phyloP scores from a whole-genome alignment of 2,888 invertebrate species.

The Erannis defoliaria region DNA sequence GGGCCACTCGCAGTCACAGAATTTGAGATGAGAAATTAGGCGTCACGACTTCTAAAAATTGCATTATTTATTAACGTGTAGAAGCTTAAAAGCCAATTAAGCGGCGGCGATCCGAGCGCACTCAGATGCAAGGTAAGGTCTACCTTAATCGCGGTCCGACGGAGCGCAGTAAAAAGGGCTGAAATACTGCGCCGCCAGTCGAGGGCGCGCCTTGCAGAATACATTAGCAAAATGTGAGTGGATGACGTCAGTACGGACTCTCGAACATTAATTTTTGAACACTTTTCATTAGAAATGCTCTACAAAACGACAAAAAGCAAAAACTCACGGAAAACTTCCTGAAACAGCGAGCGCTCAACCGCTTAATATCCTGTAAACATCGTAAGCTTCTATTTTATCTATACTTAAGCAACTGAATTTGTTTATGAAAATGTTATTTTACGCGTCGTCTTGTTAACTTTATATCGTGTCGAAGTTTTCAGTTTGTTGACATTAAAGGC shows the following conservation, averaged over 20 bases:
- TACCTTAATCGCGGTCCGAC: conserved; percentile 39
- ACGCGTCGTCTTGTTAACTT: conserved; percentile 49
- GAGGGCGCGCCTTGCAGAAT: conserved; percentile 15
- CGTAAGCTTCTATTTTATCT: conserved; percentile 44
- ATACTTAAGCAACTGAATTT: conserved; percentile 44
- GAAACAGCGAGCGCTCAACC: conserved; percentile 26
- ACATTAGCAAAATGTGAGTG: conserved; percentile 24
- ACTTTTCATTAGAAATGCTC: conserved; percentile 7
- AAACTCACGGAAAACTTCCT: neutral
- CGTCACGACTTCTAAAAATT: neutral
- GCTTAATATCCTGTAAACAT: conserved; percentile 43
- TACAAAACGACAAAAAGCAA: neutral
- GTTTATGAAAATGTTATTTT: conserved; percentile 48
- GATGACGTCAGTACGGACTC: conserved; percentile 4
- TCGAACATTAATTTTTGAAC: conserved; percentile 14
- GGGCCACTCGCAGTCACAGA: neutral
- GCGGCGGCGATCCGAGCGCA: conserved; percentile 26
- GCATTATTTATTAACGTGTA: neutral
- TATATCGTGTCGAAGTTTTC: conserved; percentile 45
- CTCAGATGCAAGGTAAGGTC: conserved; percentile 38
- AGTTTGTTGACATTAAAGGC: conserved; percentile 48
- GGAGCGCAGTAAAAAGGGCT: conserved; percentile 42
- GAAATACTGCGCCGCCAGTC: conserved; percentile 32
- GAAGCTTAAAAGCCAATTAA: conserved; percentile 12
- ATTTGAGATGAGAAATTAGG: neutral